phyloP scores from a whole-genome alignment of 2,113 vertebrate species.

The Phylloscopus trochilus region DNA sequence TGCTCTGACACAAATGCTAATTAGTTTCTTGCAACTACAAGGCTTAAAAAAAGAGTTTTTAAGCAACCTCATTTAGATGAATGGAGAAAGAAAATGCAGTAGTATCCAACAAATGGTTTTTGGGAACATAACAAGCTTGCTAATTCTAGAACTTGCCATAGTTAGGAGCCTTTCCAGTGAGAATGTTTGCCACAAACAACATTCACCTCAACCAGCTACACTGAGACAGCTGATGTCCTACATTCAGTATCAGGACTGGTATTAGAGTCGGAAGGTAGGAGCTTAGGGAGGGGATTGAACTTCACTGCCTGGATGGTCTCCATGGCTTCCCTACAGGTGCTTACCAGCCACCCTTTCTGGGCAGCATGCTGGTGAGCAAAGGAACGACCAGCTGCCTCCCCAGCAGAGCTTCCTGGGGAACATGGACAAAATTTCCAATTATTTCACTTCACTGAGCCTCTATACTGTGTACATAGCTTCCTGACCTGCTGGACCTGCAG shows the following conservation, averaged over 20 bases:
- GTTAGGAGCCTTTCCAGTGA: not conserved
- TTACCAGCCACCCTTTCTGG: not conserved
- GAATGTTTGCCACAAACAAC: not conserved
- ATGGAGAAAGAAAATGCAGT: not conserved
- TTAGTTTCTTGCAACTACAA: constrained; percentile 4
- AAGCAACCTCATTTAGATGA: not conserved
- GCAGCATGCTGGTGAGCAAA: not conserved
- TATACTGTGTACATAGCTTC: not conserved
- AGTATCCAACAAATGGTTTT: not conserved
- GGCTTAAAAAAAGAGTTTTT: not conserved
- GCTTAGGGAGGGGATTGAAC: not conserved
- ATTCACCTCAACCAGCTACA: not conserved
- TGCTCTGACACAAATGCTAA: constrained; percentile 24
- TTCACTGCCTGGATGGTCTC: not conserved
- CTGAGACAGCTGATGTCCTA: not conserved
- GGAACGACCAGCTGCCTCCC: not conserved
- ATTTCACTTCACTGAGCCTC: not conserved
- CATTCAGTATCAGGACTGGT: not conserved
- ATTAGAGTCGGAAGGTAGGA: not conserved
- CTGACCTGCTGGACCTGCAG: not conserved
- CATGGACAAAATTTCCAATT: not conserved
- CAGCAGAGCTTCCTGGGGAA: not conserved
- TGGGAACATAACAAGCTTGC: not conserved
- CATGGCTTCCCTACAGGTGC: accelerated
- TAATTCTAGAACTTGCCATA: not conserved